Evolutionary conservation across 2,113 vertebrate species (phyloP).

Genomic region (Perca schrenkii): DNA sequence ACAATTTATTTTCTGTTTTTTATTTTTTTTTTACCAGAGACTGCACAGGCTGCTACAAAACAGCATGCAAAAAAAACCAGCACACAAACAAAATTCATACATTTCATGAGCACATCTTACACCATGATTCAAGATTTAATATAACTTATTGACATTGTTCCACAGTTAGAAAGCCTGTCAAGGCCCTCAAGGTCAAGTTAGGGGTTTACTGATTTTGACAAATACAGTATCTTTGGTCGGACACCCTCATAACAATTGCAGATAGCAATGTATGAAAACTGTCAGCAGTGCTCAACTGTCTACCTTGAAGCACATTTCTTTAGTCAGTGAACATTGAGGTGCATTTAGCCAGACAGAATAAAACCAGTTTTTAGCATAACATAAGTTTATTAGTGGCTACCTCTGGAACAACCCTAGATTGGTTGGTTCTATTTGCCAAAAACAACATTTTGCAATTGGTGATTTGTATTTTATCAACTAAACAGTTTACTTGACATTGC

Average conservation of each 20-base stretch:
- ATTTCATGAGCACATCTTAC: neutral
- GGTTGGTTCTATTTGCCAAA: neutral
- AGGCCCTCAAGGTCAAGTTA: neutral
- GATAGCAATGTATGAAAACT: slow-evolving; percentile 1
- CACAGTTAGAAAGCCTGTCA: neutral
- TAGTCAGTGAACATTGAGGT: neutral
- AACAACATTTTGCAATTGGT: neutral
- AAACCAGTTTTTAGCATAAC: neutral
- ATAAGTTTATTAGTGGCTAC: neutral
- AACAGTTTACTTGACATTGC: neutral
- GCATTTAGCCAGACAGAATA: neutral
- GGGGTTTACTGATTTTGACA: neutral
- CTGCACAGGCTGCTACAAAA: neutral
- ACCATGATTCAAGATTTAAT: neutral
- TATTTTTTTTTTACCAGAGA: neutral
- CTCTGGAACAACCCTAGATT: neutral
- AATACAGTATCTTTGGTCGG: neutral
- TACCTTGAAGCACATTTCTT: neutral
- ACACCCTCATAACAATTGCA: neutral
- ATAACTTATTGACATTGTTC: neutral
- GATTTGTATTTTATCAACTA: neutral
- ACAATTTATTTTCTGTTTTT: neutral
- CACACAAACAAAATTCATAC: neutral
- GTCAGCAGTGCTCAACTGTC: neutral
- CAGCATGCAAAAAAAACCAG: neutral